Conservation (phyloP, 2,113 vertebrate species). For the Piprites chloris region DNA sequence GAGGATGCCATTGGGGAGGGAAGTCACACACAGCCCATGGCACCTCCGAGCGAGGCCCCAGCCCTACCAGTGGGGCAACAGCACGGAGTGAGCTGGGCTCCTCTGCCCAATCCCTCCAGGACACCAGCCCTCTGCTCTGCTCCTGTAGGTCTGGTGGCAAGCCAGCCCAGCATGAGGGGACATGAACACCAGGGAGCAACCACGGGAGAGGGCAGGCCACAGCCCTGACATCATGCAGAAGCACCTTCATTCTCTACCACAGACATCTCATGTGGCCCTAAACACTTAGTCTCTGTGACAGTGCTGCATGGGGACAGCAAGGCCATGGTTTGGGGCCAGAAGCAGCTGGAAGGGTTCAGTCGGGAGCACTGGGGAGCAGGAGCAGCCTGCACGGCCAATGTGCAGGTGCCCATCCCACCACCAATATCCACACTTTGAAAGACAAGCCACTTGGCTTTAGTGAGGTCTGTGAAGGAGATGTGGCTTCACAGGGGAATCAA, state of each 20-base stretch:
- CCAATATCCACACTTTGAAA: neutral
- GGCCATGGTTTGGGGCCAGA: fast-evolving
- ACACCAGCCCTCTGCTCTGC: fast-evolving
- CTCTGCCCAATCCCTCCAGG: neutral
- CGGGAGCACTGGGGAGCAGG: neutral
- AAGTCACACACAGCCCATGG: neutral
- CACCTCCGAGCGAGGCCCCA: neutral
- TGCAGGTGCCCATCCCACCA: neutral
- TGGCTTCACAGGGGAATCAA: neutral
- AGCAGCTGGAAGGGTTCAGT: neutral
- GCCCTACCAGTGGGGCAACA: neutral
- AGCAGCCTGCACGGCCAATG: neutral
- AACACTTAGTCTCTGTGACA: neutral
- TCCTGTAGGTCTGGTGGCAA: neutral
- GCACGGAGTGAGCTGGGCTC: neutral
- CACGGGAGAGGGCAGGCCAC: neutral
- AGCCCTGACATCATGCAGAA: fast-evolving
- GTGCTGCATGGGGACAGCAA: neutral
- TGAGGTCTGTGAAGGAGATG: fast-evolving
- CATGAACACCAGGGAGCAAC: neutral
- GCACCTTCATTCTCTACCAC: neutral
- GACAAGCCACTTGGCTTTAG: neutral
- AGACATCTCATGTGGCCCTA: neutral
- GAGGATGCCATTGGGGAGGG: neutral
- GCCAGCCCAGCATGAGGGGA: neutral